Conservation (phyloP, 2,113 vertebrate species). For the Ciconia boyciana region DNA sequence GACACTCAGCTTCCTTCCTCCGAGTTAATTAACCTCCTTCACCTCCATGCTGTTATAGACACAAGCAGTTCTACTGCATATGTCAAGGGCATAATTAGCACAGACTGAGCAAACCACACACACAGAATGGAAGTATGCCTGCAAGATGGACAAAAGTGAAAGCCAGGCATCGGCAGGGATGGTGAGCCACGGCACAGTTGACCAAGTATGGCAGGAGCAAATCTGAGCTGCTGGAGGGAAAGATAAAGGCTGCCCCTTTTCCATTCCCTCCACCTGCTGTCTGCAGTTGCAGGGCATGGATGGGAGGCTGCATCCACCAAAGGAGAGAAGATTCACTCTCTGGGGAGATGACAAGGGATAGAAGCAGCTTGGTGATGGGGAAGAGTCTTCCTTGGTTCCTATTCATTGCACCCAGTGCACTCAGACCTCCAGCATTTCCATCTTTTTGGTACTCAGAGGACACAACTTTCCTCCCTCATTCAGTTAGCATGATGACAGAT, state of each 20-base stretch:
- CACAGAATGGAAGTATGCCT: background rate
- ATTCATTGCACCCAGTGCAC: background rate
- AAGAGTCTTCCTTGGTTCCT: background rate
- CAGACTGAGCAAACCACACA: slow-evolving; percentile 55
- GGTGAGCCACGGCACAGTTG: background rate
- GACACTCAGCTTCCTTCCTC: slow-evolving; percentile 63
- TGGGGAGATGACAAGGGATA: background rate
- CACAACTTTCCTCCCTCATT: background rate
- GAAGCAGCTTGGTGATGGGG: background rate
- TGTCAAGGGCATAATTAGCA: slow-evolving; percentile 70
- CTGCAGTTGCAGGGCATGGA: background rate
- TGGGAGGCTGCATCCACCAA: background rate
- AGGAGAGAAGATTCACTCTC: background rate
- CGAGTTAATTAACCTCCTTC: slow-evolving; percentile 76
- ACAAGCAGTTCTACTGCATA: slow-evolving; percentile 56
- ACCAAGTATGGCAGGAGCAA: background rate
- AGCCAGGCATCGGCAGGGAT: background rate
- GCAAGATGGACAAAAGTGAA: background rate
- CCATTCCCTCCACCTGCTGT: background rate
- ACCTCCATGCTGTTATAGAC: slow-evolving; percentile 60
- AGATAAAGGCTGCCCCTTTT: background rate
- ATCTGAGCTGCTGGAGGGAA: background rate
- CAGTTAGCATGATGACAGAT: background rate
- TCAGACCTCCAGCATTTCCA: background rate
- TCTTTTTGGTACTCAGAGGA: background rate